Conservation (phyloP, 2,888 invertebrate species). For the Anodontia alba region DNA sequence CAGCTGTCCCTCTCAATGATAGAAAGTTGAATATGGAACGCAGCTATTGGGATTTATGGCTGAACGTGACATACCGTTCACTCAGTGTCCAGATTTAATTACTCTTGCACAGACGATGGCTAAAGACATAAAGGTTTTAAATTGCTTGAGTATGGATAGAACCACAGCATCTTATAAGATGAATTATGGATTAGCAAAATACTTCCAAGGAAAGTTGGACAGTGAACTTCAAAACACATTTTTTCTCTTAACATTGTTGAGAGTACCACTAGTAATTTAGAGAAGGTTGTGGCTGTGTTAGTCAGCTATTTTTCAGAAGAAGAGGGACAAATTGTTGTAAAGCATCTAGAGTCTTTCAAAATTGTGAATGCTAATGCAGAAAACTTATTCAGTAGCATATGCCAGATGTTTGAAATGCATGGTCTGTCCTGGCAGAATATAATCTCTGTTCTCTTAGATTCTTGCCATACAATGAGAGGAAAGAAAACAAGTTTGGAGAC, state of each 20-base stretch:
- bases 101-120: background rate
- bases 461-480: slow-evolving; percentile 66
- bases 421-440: slow-evolving; percentile 64
- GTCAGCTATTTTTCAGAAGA: slow-evolving; percentile 39
- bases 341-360: slow-evolving; percentile 51
- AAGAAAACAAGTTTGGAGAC: slow-evolving; percentile 62
- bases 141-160: slow-evolving; percentile 22
- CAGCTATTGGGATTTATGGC: slow-evolving; percentile 4
- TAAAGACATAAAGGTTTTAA: slow-evolving; percentile 10
- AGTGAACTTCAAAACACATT: background rate
- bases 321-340: slow-evolving; percentile 32
- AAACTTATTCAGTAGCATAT: slow-evolving; percentile 26
- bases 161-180: slow-evolving; percentile 49
- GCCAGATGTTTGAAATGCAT: slow-evolving; percentile 43
- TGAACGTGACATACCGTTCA: background rate
- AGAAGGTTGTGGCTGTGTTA: slow-evolving; percentile 50
- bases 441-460: slow-evolving; percentile 63
- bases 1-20: slow-evolving; percentile 5
- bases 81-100: background rate
- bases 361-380: slow-evolving; percentile 40
- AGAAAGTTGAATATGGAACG: background rate
- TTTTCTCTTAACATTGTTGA: slow-evolving; percentile 51
- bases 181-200: slow-evolving; percentile 31
- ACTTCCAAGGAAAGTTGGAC: slow-evolving; percentile 18
- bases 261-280: slow-evolving; percentile 42